Base-by-base conservation (phyloP, 2,797 vertebrate species). In the Aeoliscus strigatus region DNA sequence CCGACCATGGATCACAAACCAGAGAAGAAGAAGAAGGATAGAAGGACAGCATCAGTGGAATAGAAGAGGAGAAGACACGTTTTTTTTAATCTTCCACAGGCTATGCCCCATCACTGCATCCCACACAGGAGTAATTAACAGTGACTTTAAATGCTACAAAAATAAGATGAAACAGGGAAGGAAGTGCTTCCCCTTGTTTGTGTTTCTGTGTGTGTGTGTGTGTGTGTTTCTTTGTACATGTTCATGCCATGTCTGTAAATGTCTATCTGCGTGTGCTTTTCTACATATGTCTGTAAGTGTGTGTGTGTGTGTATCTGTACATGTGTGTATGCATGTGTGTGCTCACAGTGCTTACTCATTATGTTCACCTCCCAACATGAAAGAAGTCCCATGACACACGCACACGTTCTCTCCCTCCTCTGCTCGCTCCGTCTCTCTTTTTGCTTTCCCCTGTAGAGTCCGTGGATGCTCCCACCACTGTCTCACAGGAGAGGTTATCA, bases 131-230 rank as follows among this genome's bases (percentile, higher is more conserved):
- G 83, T 84, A 80, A 77, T 83, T 78, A 79, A 87, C 84, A 83
- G 79, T 83, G 84, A 84, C 80, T 86, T 83, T 86, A 88, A 87
- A 89, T 81, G 85, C 87, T 87, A 88, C 87, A 88, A 89, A 89
- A 89, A 88, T 87, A 88, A 86, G 85, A 88, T 84, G 79, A 85
- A 85, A 84, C 51, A 9, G 59, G 62, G 61, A 77, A 75, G 57
- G 58, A 75, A 75, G 79, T 78, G 60, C 66, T 67, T 75, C 73
- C 73, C 78, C 56, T 66, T 65, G 66, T 66, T 70, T 60, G 64
- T 78, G 74, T 79, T 43, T 77, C 23, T 49, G 35, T 45, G 34
- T 62, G 29, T 57, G 38, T 67, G 35, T 58, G 36, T 65, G 56
- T 69, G 45, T 73, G 47, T 63, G 27, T 67, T 49, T 59, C 9